phyloP scores from a whole-genome alignment of 2,113 vertebrate genomes.

The Progne subis region DNA sequence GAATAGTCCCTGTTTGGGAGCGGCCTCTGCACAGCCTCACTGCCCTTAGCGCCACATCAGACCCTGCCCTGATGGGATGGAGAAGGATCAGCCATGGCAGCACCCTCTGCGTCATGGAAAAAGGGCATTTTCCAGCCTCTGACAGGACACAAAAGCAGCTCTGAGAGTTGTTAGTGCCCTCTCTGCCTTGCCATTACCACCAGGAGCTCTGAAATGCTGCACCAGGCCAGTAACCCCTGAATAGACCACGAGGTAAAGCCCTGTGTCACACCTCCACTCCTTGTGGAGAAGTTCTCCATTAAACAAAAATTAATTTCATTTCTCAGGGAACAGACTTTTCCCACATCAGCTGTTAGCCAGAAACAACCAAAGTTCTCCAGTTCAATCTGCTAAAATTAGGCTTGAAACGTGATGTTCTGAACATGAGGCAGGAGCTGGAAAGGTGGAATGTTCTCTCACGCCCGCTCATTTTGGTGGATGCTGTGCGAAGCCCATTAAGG shows the following conservation, averaged over 20 bases:
- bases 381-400: not conserved
- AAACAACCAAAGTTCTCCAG: not conserved
- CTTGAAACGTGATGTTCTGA: not conserved
- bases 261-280: not conserved
- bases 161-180: not conserved
- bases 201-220: not conserved
- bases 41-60: not conserved
- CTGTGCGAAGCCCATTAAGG: not conserved
- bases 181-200: rapidly evolving
- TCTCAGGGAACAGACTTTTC: not conserved
- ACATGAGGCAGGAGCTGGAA: not conserved
- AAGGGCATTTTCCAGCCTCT: not conserved
- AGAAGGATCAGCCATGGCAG: not conserved
- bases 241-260: not conserved
- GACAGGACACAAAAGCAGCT: not conserved
- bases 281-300: not conserved
- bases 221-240: not conserved
- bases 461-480: rapidly evolving
- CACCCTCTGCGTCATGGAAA: not conserved
- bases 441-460: not conserved
- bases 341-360: not conserved
- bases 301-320: not conserved
- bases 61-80: not conserved
- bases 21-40: not conserved
- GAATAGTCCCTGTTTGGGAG: not conserved